A percentile compares a stretch with the other conserved stretches of the same genome.
Evolutionary conservation across 2,888 invertebrate genomes (phyloP).

Genomic region (Oxycera nigricornis): DNA sequence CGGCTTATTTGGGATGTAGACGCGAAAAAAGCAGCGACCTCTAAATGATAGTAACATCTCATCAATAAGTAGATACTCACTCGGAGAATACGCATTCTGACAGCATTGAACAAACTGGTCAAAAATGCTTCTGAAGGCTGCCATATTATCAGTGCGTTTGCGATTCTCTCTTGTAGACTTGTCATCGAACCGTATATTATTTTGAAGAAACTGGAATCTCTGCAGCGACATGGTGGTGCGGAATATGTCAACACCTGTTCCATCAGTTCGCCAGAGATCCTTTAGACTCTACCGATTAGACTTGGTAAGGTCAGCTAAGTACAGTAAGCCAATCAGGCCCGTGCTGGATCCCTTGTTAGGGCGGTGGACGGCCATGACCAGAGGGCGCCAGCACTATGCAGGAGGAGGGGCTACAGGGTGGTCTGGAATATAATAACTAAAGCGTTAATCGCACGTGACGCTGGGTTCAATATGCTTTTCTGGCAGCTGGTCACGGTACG

Average conservation of each 20-base stretch:
- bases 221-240: neutral
- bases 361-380: too few species aligned
- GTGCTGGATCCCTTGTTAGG: too few species aligned
- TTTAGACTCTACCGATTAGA: neutral
- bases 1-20: slow-evolving; percentile 26
- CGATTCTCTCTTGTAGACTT: neutral
- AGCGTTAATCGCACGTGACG: too few species aligned
- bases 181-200: slow-evolving; percentile 10
- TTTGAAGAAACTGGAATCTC: slow-evolving; percentile 12
- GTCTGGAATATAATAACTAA: too few species aligned
- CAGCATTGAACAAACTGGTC: neutral
- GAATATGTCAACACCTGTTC: neutral
- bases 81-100: neutral
- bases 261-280: neutral
- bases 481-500: too few species aligned
- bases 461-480: too few species aligned
- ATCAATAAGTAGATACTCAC: neutral
- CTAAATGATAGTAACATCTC: slow-evolving; percentile 15
- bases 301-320: neutral
- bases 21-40: neutral
- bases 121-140: neutral
- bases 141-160: neutral
- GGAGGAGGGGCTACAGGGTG: too few species aligned
- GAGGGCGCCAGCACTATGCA: too few species aligned
- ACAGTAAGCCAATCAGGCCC: neutral